These are phyloP conservation scores for Sminthurides aquaticus DNA, from an alignment of 2,888 invertebrate species.

Conservation along the genomic window DNA sequence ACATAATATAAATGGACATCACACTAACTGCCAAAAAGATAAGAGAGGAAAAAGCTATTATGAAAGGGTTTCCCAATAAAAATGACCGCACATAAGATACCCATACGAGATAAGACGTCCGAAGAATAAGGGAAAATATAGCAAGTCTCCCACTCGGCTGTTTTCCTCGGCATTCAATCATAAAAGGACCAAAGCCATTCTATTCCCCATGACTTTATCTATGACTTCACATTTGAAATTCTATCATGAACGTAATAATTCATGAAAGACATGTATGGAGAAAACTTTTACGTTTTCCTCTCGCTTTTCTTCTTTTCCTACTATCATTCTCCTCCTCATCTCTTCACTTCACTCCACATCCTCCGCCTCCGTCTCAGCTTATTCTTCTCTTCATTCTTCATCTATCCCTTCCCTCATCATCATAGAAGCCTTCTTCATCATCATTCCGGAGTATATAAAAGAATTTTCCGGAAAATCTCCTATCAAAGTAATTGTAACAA, in stretches of 20 bases:
- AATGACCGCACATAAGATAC: slow-evolving; percentile 40
- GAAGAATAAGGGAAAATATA: slow-evolving; percentile 27
- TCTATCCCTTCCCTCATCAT: too few species aligned
- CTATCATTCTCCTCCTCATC: neutral
- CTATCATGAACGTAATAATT: slow-evolving; percentile 40
- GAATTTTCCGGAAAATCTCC: too few species aligned
- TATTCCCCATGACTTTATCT: slow-evolving; percentile 38
- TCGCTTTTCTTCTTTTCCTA: neutral
- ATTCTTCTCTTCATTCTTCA: too few species aligned
- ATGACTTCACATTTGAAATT: slow-evolving; percentile 42
- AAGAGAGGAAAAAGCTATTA: slow-evolving; percentile 38
- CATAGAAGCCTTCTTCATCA: too few species aligned
- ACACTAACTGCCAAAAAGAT: slow-evolving; percentile 43
- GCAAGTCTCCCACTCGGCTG: slow-evolving; percentile 22
- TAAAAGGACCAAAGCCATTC: slow-evolving; percentile 39
- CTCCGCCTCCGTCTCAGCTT: too few species aligned
- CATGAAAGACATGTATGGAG: slow-evolving; percentile 28
- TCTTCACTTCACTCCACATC: too few species aligned
- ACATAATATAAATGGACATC: slow-evolving; percentile 35
- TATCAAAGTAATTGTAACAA: too few species aligned
- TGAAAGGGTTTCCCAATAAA: slow-evolving; percentile 41
- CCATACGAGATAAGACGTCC: slow-evolving; percentile 24
- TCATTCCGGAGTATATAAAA: too few species aligned
- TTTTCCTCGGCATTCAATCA: slow-evolving; percentile 39
- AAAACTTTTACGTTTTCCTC: slow-evolving; percentile 25